Evolutionary conservation across 2,888 invertebrate species (phyloP).

Genomic region (Cerceris ruficornis): DNA sequence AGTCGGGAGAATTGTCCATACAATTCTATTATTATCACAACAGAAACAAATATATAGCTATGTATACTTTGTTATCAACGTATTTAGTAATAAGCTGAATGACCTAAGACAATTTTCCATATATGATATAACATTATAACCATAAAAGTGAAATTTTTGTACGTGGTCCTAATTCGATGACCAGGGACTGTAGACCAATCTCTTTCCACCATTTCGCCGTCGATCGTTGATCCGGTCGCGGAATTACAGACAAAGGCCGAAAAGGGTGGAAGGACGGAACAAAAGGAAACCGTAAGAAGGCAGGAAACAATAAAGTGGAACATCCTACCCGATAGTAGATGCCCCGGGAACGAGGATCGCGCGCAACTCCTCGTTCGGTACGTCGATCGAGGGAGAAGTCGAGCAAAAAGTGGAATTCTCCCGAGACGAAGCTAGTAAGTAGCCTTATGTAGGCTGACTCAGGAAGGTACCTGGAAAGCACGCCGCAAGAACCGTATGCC

Average conservation of each 20-base stretch:
- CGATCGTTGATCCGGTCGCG: too few species aligned
- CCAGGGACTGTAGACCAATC: too few species aligned
- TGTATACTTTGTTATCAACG: too few species aligned
- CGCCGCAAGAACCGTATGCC: slow-evolving; percentile 68
- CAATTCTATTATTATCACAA: too few species aligned
- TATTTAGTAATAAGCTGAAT: too few species aligned
- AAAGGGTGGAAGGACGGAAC: slow-evolving; percentile 17
- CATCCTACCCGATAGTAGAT: slow-evolving; percentile 57
- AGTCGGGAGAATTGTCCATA: too few species aligned
- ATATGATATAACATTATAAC: too few species aligned
- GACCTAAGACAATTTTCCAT: too few species aligned
- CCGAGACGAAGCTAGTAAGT: slow-evolving; percentile 67
- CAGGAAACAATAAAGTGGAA: slow-evolving; percentile 69
- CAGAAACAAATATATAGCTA: too few species aligned
- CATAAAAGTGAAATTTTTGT: too few species aligned
- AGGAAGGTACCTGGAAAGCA: slow-evolving; percentile 75
- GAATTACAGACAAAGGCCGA: slow-evolving; percentile 21
- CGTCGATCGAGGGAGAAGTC: slow-evolving; percentile 59
- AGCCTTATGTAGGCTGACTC: slow-evolving; percentile 78
- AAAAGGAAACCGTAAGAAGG: slow-evolving; percentile 52
- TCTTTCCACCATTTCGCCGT: too few species aligned
- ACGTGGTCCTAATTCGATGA: too few species aligned
- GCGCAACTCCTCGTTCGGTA: slow-evolving; percentile 53
- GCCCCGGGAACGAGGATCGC: slow-evolving; percentile 47
- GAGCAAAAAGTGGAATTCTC: slow-evolving; percentile 74